Evolutionary conservation across 2,888 invertebrate species (phyloP).

Genomic region (Plutella xylostella): DNA sequence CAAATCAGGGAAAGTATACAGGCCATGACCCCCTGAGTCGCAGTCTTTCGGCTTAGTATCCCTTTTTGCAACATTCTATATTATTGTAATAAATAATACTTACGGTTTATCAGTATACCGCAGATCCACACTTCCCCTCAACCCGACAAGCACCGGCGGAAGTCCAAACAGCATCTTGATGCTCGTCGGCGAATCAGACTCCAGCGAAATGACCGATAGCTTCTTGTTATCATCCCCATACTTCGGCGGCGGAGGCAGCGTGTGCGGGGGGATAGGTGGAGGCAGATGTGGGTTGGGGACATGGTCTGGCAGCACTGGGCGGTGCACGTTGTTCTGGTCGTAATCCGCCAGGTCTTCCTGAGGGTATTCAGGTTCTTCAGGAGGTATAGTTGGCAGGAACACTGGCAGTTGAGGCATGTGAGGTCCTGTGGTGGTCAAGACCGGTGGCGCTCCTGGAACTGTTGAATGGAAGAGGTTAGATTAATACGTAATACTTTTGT

Average conservation of each 20-base stretch:
- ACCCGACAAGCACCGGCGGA: conserved; percentile 84
- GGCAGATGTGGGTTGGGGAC: conserved; percentile 19
- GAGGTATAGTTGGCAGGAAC: conserved; percentile 60
- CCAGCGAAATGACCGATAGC: conserved; percentile 71
- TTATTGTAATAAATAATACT: too few species aligned
- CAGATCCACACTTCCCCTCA: conserved; percentile 88
- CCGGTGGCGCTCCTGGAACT: conserved; percentile 15
- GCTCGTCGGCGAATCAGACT: conserved; percentile 82
- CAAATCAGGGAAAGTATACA: too few species aligned
- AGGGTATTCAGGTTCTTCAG: conserved; percentile 49
- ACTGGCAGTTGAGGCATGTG: conserved; percentile 25
- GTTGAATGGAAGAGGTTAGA: too few species aligned
- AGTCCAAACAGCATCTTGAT: conserved; percentile 86
- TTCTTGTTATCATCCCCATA: conserved; percentile 52
- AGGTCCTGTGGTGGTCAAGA: conserved; percentile 24
- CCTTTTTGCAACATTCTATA: too few species aligned
- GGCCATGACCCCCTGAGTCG: too few species aligned
- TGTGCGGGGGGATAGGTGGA: neutral
- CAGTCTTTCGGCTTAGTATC: too few species aligned
- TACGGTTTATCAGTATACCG: conserved; percentile 84
- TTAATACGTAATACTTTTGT: too few species aligned
- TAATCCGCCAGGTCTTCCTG: conserved; percentile 43
- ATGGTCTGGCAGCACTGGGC: conserved; percentile 29
- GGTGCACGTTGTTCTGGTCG: conserved; percentile 46
- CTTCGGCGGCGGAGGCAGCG: conserved; percentile 7